Conservation (phyloP, 1,140 invertebrate species). For the Frieseomelitta varia region DNA sequence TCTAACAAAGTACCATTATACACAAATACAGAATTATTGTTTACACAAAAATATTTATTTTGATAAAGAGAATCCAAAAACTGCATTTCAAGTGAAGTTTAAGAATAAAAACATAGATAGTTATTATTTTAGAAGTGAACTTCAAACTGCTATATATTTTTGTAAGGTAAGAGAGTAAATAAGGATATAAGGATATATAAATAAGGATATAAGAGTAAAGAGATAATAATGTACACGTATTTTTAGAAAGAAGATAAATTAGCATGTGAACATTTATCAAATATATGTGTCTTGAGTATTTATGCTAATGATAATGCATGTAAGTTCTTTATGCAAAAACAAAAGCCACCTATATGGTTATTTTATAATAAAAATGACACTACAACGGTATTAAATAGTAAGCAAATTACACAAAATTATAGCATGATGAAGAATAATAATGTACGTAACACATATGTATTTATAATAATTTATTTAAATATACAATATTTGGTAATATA, state of each 20-base stretch:
- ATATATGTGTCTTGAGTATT: constrained; percentile 86
- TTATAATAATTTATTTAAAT: neutral
- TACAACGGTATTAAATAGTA: constrained; percentile 80
- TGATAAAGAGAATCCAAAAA: constrained; percentile 72
- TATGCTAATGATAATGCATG: constrained; percentile 83
- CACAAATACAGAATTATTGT: constrained; percentile 77
- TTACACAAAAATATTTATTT: constrained; percentile 69
- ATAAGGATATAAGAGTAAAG: neutral
- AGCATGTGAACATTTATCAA: constrained; percentile 87
- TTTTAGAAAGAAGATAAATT: constrained; percentile 81
- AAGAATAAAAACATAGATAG: constrained; percentile 77
- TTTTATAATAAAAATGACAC: constrained; percentile 83
- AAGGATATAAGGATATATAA: neutral
- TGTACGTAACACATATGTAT: constrained; percentile 65
- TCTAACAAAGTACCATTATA: constrained; percentile 59
- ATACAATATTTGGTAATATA: constrained; percentile 27
- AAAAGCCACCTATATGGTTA: constrained; percentile 81
- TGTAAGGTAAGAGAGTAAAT: constrained; percentile 80
- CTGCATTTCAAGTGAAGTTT: constrained; percentile 77
- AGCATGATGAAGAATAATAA: constrained; percentile 80
- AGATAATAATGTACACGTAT: constrained; percentile 47
- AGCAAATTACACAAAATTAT: constrained; percentile 82
- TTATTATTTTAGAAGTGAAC: constrained; percentile 81
- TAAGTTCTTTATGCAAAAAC: constrained; percentile 80
- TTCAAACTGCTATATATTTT: constrained; percentile 79